Percentiles rank a stretch among this genome's conserved stretches.
Evolutionary conservation across 2,113 vertebrate genomes (phyloP).

Genomic region (Actenoides lindsayi): DNA sequence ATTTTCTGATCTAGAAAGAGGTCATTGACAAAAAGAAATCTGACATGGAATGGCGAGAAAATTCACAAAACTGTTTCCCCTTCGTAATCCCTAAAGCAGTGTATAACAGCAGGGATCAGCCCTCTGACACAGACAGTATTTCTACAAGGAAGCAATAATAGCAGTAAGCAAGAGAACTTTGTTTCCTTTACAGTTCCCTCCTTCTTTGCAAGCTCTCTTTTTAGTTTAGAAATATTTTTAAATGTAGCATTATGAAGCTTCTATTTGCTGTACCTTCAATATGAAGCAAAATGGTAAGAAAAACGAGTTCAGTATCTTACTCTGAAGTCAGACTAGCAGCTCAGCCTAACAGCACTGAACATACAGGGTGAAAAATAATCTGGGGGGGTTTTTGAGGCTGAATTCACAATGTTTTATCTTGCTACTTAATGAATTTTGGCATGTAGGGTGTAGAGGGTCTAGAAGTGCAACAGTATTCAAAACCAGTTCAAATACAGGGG

Average conservation of each 20-base stretch:
- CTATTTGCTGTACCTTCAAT: neutral
- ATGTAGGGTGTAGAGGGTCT: neutral
- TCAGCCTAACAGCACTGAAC: neutral
- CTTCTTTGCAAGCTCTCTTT: neutral
- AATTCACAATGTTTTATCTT: neutral
- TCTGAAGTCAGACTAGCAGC: neutral
- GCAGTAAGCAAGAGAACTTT: neutral
- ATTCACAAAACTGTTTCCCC: neutral
- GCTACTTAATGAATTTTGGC: neutral
- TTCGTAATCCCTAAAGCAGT: neutral
- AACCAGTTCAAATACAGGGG: neutral
- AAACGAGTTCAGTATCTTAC: neutral
- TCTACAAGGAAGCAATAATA: neutral
- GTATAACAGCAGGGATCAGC: too few relatives aligned
- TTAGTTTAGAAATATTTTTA: neutral
- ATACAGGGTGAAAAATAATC: neutral
- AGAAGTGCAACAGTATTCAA: neutral
- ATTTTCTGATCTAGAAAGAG: neutral
- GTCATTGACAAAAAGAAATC: neutral
- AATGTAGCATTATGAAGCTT: neutral
- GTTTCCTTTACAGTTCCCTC: neutral
- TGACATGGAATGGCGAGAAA: neutral
- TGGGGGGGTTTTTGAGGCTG: too few relatives aligned
- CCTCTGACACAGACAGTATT: neutral
- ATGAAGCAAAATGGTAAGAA: neutral